Evolutionary conservation across 2,797 vertebrate genomes (phyloP).

Genomic region (Catharus ustulatus): DNA sequence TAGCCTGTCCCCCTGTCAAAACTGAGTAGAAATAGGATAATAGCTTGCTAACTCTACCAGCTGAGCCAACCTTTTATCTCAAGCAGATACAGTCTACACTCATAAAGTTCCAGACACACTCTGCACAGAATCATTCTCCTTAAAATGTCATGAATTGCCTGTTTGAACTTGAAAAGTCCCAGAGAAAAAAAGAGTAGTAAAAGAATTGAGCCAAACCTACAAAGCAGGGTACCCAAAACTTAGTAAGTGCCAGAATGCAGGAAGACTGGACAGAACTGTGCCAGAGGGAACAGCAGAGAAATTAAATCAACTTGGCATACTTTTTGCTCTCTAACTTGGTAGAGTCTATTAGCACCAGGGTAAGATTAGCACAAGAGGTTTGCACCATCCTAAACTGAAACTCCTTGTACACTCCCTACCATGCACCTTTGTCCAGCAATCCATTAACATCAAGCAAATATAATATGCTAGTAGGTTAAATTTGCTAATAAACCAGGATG

Average conservation of each 20-base stretch:
- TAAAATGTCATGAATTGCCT: background rate
- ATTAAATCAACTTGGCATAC: background rate
- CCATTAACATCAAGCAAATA: background rate
- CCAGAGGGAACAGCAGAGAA: background rate
- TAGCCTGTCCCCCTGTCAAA: background rate
- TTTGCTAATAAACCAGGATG: slow-evolving; percentile 15
- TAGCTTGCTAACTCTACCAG: background rate
- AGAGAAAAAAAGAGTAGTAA: background rate
- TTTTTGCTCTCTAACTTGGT: background rate
- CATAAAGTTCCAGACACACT: background rate
- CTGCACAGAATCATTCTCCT: background rate
- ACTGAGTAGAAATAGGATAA: background rate
- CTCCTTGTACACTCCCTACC: background rate
- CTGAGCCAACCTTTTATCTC: slow-evolving; percentile 8
- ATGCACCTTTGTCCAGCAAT: background rate
- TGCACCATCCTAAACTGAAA: background rate
- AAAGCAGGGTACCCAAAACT: background rate
- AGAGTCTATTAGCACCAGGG: background rate
- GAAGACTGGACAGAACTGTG: background rate
- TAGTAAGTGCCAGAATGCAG: background rate
- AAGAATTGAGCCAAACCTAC: background rate
- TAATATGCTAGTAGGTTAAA: background rate
- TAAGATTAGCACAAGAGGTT: background rate
- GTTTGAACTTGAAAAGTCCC: background rate
- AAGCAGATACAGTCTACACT: background rate